Evolutionary conservation across 2,888 invertebrate genomes (phyloP).

Genomic region (Drosophila tripunctata): DNA sequence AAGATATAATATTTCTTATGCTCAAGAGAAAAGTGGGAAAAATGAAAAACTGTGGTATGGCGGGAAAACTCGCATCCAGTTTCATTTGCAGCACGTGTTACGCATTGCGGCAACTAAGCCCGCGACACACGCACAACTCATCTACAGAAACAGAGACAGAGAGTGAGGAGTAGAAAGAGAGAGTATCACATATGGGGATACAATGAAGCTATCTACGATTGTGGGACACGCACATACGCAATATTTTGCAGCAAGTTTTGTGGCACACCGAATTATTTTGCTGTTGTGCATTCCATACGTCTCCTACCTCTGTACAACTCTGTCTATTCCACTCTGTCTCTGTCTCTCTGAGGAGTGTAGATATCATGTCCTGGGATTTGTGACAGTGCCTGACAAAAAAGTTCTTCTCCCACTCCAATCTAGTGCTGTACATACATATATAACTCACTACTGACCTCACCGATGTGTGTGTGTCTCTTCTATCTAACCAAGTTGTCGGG

Average conservation of each 20-base stretch:
- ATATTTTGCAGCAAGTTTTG: conserved; percentile 77
- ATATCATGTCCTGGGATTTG: conserved; percentile 38
- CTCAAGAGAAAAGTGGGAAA: not conserved
- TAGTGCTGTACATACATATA: conserved; percentile 7
- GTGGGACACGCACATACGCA: conserved; percentile 64
- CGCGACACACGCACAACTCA: conserved; percentile 24
- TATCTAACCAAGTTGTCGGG: conserved; percentile 1
- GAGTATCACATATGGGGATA: not conserved
- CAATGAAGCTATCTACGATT: conserved; percentile 18
- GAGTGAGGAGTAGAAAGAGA: not conserved
- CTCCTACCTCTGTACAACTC: too few species aligned
- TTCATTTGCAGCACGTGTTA: conserved; percentile 62
- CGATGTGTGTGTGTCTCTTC: not conserved
- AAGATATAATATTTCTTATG: not conserved
- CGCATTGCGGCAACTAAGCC: conserved; percentile 56
- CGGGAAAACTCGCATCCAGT: conserved; percentile 26
- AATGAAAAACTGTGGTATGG: conserved; percentile 17
- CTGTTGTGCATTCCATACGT: conserved; percentile 50
- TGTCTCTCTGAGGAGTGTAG: not conserved
- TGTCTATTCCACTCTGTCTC: too few species aligned
- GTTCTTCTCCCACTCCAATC: conserved; percentile 11
- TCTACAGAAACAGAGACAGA: not conserved
- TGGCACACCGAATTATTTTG: conserved; percentile 72
- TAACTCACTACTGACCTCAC: conserved; percentile 17
- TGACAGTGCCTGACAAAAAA: conserved; percentile 40